A percentile compares a stretch with the other conserved stretches of the same genome.
Evolutionary conservation across 53 echinoderm and acorn worm genomes (phyloP).

Genomic region (Astropecten irregularis): DNA sequence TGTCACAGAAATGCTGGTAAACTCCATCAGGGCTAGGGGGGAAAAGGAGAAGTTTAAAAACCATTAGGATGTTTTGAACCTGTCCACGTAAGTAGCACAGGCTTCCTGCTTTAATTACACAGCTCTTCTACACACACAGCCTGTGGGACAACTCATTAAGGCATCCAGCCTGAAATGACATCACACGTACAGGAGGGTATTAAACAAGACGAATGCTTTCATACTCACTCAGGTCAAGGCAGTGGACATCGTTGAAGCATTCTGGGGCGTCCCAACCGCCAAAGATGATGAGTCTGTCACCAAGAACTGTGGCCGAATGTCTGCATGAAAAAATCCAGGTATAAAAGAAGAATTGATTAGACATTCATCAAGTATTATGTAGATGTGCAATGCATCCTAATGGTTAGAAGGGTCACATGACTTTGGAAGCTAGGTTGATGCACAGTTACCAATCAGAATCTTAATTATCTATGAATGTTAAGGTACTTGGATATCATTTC

Average conservation of each 20-base stretch:
- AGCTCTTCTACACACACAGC: no score
- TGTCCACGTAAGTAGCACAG: not conserved
- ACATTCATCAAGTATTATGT: not conserved
- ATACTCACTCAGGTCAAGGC: conserved; percentile 81
- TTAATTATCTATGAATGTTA: no score
- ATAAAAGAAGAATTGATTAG: no score
- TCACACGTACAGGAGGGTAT: no score
- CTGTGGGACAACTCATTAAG: no score
- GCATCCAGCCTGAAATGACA: no score
- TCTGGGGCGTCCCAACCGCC: conserved; percentile 95
- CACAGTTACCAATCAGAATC: not conserved
- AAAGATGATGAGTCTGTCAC: conserved; percentile 79
- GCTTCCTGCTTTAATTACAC: not conserved
- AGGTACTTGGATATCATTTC: no score
- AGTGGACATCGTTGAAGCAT: conserved; percentile 86
- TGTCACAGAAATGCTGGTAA: conserved; percentile 58
- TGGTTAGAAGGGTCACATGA: not conserved
- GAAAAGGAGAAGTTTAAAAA: conserved; percentile 16
- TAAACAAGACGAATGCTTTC: no score
- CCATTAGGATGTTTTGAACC: not conserved
- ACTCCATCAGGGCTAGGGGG: conserved; percentile 84
- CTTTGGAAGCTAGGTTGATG: not conserved
- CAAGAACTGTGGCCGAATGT: conserved; percentile 93
- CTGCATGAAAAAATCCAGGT: conserved; percentile 39
- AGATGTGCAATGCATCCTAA: not conserved